Percentiles rank a stretch among this genome's conserved stretches.
phyloP scores from a whole-genome alignment of 1,140 invertebrate genomes.

The Episyrphus balteatus region DNA sequence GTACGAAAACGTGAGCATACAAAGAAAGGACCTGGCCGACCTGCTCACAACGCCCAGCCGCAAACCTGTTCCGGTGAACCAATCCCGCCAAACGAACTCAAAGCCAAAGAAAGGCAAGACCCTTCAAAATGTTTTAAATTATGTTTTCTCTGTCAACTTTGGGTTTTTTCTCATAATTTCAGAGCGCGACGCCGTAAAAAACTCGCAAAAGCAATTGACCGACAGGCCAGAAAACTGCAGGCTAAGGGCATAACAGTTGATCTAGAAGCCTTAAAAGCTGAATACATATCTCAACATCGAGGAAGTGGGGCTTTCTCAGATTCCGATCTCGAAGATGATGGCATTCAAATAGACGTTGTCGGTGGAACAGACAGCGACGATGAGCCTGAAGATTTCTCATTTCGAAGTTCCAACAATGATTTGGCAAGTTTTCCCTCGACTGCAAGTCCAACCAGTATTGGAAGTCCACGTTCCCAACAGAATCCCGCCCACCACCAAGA shows the following conservation, averaged over 20 bases:
- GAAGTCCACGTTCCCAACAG: conserved; percentile 21
- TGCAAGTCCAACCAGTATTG: conserved; percentile 46
- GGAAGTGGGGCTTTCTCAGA: conserved; percentile 50
- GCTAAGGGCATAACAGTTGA: conserved; percentile 83
- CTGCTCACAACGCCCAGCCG: conserved; percentile 95
- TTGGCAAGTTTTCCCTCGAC: conserved; percentile 49
- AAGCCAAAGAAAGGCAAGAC: conserved; percentile 66
- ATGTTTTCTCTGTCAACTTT: background rate
- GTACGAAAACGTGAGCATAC: conserved; percentile 99
- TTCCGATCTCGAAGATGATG: conserved; percentile 57
- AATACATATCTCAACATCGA: conserved; percentile 58
- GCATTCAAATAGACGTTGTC: conserved; percentile 60
- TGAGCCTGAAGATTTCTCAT: conserved; percentile 45
- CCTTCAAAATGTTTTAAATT: background rate
- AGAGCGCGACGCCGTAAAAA: conserved; percentile 81
- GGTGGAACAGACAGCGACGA: conserved; percentile 53
- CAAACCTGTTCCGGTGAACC: conserved; percentile 96
- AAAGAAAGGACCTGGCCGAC: conserved; percentile 94
- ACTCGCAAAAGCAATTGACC: conserved; percentile 81
- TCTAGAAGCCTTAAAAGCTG: conserved; percentile 72
- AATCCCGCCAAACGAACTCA: conserved; percentile 87
- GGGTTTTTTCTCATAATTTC: conserved; percentile 2
- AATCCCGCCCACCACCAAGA: conserved; percentile 8
- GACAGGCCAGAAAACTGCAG: conserved; percentile 80
- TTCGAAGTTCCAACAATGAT: conserved; percentile 24